A percentile compares a stretch with the other conserved stretches of the same genome.
Conservation (phyloP, 2,888 invertebrate genomes). For the Argyra leucocephala region DNA sequence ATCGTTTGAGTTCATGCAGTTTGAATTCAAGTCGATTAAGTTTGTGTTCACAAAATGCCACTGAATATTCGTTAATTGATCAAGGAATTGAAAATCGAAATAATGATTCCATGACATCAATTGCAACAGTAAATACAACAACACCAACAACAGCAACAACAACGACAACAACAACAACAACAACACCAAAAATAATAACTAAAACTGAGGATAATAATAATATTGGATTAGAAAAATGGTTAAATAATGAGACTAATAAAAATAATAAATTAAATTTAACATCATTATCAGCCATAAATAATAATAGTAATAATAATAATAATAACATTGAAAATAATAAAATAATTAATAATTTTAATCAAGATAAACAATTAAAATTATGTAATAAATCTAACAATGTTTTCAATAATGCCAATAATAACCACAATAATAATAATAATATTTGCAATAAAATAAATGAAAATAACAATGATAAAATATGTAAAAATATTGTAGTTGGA, state of each 20-base stretch:
- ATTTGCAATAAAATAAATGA: too few species aligned
- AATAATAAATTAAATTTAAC: neutral
- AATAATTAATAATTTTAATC: neutral
- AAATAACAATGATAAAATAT: too few species aligned
- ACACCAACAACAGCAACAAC: conserved; percentile 18
- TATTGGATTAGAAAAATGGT: conserved; percentile 11
- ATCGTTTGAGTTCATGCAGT: conserved; percentile 32
- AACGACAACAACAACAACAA: conserved; percentile 15
- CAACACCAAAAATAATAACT: conserved; percentile 18
- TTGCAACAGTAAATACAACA: conserved; percentile 18
- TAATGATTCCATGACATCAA: conserved; percentile 12
- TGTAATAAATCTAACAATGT: neutral
- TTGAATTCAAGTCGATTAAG: conserved; percentile 35
- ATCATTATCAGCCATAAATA: neutral
- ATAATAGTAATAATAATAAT: neutral
- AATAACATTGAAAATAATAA: neutral
- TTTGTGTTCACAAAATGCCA: conserved; percentile 11
- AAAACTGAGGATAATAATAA: conserved; percentile 16
- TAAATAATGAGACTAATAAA: neutral
- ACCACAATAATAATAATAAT: neutral
- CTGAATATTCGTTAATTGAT: conserved; percentile 16
- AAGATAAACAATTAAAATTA: conserved; percentile 1
- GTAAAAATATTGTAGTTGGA: neutral
- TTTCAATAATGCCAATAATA: neutral
- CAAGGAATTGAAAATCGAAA: conserved; percentile 19